phyloP scores from a whole-genome alignment of 2,797 vertebrate genomes.

The Schizopygopsis pylzovi region DNA sequence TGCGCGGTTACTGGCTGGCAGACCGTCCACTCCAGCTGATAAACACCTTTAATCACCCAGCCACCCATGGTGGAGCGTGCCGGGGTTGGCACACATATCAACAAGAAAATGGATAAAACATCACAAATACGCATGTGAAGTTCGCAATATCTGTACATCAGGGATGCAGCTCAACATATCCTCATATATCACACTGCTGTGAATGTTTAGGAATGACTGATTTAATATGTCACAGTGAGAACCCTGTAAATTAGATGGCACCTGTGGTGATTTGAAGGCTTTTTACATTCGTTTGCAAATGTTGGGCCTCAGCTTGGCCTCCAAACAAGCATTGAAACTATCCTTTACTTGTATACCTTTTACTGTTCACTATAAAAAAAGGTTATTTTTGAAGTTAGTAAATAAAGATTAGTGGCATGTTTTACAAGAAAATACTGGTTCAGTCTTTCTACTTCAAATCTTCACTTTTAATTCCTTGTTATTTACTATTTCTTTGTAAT shows the following conservation, averaged over 20 bases:
- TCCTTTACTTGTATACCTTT: neutral
- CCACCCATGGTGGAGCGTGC: constrained; percentile 49
- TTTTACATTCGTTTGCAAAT: neutral
- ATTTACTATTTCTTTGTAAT: neutral
- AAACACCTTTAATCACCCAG: constrained; percentile 68
- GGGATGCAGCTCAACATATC: neutral
- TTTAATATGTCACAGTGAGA: constrained; percentile 7
- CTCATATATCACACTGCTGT: neutral
- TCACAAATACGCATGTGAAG: neutral
- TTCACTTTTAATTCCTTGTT: neutral
- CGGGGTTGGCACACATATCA: constrained; percentile 27
- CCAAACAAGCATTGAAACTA: neutral
- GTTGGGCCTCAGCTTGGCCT: neutral
- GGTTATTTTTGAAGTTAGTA: neutral
- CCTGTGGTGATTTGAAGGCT: neutral
- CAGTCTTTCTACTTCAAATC: neutral
- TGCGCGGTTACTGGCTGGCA: constrained; percentile 54
- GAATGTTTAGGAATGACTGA: neutral
- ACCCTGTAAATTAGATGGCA: neutral
- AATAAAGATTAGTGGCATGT: neutral
- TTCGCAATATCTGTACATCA: neutral
- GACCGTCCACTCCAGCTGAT: constrained; percentile 65
- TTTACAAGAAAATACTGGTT: too few relatives aligned
- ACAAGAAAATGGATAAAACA: constrained; percentile 45
- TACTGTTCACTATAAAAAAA: neutral